Percentiles rank a stretch among this genome's conserved stretches.
These are phyloP conservation scores for Oasisia sp. DNA, from an alignment of 2,888 invertebrate species.

Conservation along the genomic window DNA sequence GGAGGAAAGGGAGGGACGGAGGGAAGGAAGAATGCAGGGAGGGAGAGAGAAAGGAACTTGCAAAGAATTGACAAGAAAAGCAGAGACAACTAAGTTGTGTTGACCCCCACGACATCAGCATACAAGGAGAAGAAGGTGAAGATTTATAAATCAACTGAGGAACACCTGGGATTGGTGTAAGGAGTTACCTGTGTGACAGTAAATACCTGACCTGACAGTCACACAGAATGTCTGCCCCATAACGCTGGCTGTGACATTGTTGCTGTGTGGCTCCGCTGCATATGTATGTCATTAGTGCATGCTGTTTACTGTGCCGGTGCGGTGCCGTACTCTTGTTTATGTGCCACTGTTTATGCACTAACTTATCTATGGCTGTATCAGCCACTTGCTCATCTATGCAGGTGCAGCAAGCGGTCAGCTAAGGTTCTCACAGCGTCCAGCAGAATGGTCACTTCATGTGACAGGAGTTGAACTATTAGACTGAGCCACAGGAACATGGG, in stretches of 20 bases:
- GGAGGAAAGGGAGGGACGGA: no score
- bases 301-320: background rate
- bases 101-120: no score
- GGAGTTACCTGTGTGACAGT: background rate
- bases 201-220: background rate
- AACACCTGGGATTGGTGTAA: background rate
- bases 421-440: background rate
- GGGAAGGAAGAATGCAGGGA: no score
- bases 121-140: no score
- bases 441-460: background rate
- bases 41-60: no score
- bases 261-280: background rate
- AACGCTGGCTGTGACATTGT: background rate
- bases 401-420: background rate
- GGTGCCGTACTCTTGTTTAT: background rate
- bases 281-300: background rate
- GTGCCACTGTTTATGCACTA: background rate
- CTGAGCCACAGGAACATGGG: no score
- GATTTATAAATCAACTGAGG: no score
- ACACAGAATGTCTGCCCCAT: background rate
- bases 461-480: no score
- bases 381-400: background rate
- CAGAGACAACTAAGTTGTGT: no score
- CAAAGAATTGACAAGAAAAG: no score
- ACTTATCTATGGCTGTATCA: slow-evolving; percentile 5